Evolutionary conservation across 2,888 invertebrate genomes (phyloP), one percentile per base, ranked within the genome.

Genomic region (Coremacera marginata): DNA sequence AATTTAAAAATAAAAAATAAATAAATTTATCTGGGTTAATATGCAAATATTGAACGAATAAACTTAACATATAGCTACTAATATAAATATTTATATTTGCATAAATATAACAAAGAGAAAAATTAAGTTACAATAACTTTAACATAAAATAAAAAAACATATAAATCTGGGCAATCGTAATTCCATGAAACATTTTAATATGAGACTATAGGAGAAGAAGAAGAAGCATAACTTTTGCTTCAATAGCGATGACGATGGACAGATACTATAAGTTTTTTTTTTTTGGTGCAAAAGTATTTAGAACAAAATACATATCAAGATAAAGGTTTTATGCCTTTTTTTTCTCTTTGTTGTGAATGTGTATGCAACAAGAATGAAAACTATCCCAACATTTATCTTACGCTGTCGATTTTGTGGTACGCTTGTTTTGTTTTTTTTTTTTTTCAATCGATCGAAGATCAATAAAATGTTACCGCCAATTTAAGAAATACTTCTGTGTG

Each of bases 401-500:
- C 34, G 14, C 34, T 57, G 71, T 57, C 71, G 57, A 71, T 71
- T 71, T 57, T 57, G 55, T 57, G 71, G 34, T 52, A 19, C 34
- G 34, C 16, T 34, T 57, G 16, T 71, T 71, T 71, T 55, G 44
- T 57, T 19, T 19, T 71, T 55, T 55, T 57, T 19, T 19, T 75
- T 76, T 55, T 74, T 77, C 77, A 74, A 74, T 77, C 71, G 71
- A 70, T 72, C 75, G 77, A 73, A 78, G 80, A 80, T 80, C 80
- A 80, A 80, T 78, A 77, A 78, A 67, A 78, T 77, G 75, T 70
- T 74, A 80, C 80, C 80, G 80, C 80, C 71, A n/a, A 65, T 55
- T 67, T 55, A 65, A 9, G 57, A 60, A 44, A 44, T 44, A 44
- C 14, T 44, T 44, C 11, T 44, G 11, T 11, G 44, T 44, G 8